phyloP scores from a whole-genome alignment of 2,888 invertebrate genomes.

The Archips crataeganus region DNA sequence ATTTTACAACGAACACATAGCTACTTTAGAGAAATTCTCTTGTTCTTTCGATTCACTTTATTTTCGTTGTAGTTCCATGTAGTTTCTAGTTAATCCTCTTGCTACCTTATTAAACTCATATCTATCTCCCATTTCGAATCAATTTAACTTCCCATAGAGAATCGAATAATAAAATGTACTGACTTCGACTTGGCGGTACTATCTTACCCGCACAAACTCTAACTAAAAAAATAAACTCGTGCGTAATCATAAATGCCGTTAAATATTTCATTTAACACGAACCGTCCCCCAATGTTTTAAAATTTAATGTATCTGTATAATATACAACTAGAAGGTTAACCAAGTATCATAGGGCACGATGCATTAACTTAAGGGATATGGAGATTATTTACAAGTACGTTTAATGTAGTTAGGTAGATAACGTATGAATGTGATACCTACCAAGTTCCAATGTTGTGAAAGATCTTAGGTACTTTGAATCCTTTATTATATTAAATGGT shows the following conservation, averaged over 20 bases:
- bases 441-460: conserved; percentile 28
- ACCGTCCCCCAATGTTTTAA: conserved; percentile 42
- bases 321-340: conserved; percentile 39
- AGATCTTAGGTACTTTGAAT: conserved; percentile 22
- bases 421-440: conserved; percentile 42
- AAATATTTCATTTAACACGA: conserved; percentile 39
- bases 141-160: conserved; percentile 3
- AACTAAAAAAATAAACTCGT: conserved; percentile 8
- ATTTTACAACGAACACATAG: too few species aligned
- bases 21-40: too few species aligned
- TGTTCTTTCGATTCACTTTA: background rate
- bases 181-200: conserved; percentile 2
- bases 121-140: conserved; percentile 14
- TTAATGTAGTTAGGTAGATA: conserved; percentile 36
- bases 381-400: conserved; percentile 39
- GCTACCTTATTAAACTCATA: background rate
- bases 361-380: conserved; percentile 19
- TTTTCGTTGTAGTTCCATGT: background rate
- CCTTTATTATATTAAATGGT: conserved; percentile 1
- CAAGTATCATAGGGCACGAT: conserved; percentile 30
- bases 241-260: conserved; percentile 19
- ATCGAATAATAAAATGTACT: conserved; percentile 11
- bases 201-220: conserved; percentile 26
- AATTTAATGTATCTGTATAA: conserved; percentile 30
- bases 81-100: conserved; percentile 1